Evolutionary conservation across 2,113 vertebrate genomes (phyloP).

Genomic region (Psilopogon haemacephalus): DNA sequence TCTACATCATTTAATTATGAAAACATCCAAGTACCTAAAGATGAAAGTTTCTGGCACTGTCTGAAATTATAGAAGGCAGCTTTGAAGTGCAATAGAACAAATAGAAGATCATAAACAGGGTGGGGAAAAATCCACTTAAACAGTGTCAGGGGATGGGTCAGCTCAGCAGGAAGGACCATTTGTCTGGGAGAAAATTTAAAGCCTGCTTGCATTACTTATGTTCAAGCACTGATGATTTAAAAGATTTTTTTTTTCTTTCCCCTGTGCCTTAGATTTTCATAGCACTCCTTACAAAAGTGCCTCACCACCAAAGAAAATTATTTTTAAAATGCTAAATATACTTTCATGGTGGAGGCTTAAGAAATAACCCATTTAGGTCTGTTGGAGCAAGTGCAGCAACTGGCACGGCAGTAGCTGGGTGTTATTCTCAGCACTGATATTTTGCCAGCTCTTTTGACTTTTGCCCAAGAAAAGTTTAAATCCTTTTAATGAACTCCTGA

Average conservation of each 20-base stretch:
- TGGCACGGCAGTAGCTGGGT: background rate
- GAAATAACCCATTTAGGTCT: constrained; percentile 28
- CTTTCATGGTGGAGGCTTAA: background rate
- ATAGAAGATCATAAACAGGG: constrained; percentile 47
- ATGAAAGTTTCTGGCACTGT: constrained; percentile 43
- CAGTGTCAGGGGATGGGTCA: constrained; percentile 5
- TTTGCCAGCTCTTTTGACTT: constrained; percentile 27
- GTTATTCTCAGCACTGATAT: constrained; percentile 12
- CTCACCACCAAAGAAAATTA: background rate
- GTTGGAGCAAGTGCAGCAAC: constrained; percentile 18
- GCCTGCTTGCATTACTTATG: constrained; percentile 18
- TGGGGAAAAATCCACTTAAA: constrained; percentile 33
- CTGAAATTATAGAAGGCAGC: constrained; percentile 37
- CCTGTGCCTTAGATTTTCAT: background rate
- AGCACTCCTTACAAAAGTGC: background rate
- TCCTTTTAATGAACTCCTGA: background rate
- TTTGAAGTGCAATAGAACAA: constrained; percentile 53
- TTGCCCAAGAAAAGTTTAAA: constrained; percentile 31
- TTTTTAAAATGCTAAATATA: constrained; percentile 38
- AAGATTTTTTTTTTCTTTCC: background rate
- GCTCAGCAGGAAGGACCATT: constrained; percentile 24
- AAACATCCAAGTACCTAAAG: background rate
- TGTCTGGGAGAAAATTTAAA: constrained; percentile 35
- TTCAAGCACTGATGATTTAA: constrained; percentile 8
- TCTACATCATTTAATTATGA: constrained; percentile 51